These are phyloP conservation scores for Octomys mimax DNA, from an alignment of 2,797 vertebrate species.

Conservation along the genomic window DNA sequence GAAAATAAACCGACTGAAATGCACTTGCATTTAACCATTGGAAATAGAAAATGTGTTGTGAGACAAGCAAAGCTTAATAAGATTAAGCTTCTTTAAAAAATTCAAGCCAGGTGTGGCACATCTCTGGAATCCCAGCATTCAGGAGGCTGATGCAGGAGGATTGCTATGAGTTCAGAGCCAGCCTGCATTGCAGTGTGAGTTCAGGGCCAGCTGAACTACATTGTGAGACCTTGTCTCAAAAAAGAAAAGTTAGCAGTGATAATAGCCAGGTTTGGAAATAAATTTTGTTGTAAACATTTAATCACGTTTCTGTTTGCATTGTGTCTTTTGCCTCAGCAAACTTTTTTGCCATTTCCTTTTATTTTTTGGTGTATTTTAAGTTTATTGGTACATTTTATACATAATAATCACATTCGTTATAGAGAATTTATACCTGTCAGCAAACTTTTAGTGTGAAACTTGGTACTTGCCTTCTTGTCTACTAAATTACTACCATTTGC, in stretches of 20 bases:
- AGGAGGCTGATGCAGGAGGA: not conserved
- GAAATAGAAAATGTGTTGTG: slow-evolving; percentile 48
- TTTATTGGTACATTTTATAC: not conserved
- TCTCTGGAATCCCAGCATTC: not conserved
- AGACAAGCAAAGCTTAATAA: slow-evolving; percentile 45
- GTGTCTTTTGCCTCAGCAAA: slow-evolving; percentile 53
- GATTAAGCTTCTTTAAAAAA: slow-evolving; percentile 35
- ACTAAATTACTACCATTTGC: slow-evolving; percentile 55
- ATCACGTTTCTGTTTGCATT: slow-evolving; percentile 48
- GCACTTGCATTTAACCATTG: slow-evolving; percentile 54
- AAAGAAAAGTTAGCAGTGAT: not conserved
- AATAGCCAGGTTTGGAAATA: slow-evolving; percentile 61
- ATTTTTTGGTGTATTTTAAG: not conserved
- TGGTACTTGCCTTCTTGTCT: slow-evolving; percentile 61
- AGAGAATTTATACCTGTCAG: not conserved
- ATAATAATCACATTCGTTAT: not conserved
- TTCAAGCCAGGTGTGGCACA: not conserved
- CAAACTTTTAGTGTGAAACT: slow-evolving; percentile 41
- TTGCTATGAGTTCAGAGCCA: not conserved
- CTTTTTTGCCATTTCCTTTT: not conserved
- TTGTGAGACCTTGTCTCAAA: not conserved
- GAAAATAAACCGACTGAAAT: slow-evolving; percentile 59
- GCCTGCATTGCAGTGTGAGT: not conserved
- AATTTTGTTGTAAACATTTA: slow-evolving; percentile 56
- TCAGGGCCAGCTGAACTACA: not conserved